Percentiles rank a stretch among this genome's conserved stretches.
phyloP scores from a whole-genome alignment of 1,140 invertebrate genomes.

The Yoshiicerus persimilis region DNA sequence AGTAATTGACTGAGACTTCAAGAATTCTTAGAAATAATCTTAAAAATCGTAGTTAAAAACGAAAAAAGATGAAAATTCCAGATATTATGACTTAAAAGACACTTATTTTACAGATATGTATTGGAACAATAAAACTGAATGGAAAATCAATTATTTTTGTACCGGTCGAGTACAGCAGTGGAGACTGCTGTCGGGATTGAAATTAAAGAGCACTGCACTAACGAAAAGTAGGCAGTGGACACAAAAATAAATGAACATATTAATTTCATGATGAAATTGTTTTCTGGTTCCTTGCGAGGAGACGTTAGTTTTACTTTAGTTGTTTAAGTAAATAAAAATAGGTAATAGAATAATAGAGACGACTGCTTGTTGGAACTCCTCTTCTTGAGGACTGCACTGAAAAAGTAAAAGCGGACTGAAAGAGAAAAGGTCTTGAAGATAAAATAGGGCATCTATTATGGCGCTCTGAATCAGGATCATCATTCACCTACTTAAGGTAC shows the following conservation, averaged over 20 bases:
- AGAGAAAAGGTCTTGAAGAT: neutral
- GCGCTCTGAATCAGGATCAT: too few species aligned
- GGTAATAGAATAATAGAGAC: too few species aligned
- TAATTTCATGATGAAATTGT: neutral
- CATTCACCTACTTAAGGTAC: too few species aligned
- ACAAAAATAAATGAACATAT: neutral
- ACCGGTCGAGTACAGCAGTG: neutral
- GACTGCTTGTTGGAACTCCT: too few species aligned
- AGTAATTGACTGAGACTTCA: too few species aligned
- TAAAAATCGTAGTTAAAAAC: too few species aligned
- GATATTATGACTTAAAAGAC: neutral
- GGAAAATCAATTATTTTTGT: neutral
- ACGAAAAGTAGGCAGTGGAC: neutral
- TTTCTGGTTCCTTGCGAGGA: too few species aligned
- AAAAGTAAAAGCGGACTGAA: neutral
- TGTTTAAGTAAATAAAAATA: too few species aligned
- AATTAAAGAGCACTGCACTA: neutral
- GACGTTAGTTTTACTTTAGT: too few species aligned
- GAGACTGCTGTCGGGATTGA: neutral
- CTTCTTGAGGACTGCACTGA: too few species aligned
- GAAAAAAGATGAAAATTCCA: too few species aligned
- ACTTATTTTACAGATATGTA: neutral
- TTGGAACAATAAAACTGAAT: neutral
- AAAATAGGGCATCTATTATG: neutral
- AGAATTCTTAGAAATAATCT: too few species aligned